Base-by-base conservation (phyloP, 2,797 vertebrate species). In the Odontamblyopus rebecca region DNA sequence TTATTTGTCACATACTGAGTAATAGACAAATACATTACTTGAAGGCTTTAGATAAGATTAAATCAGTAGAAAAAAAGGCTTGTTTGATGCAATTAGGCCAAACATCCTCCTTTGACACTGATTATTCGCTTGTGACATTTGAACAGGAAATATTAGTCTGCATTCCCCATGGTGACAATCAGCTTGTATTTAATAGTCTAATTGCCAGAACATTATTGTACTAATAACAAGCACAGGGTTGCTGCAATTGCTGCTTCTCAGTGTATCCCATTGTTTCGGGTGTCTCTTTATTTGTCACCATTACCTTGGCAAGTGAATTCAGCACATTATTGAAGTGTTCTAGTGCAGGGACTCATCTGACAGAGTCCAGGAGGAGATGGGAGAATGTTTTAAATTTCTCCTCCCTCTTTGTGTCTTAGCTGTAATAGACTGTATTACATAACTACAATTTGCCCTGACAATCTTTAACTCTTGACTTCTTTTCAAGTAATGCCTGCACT, bases 281-380 rank as follows among this genome's bases (percentile, higher is more conserved):
- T 7, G 30, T 3, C 56, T 62, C 23, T 66, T 57, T 26, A 56
- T 23, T 9, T 8, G 0, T 35, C 35, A 60, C 26, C 18, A 27
- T 78, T 63, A 56, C 63, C 61, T 61, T 7, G 32, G 57, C 61
- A 32, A 51, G 32, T 71, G 54, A 62, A 23, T 35, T 16, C 54
- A n/a, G 54, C 50, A 30, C 48, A 19, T 70, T 68, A 75, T 12
- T 64, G 30, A 73, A 44, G 63, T 57, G 15, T 78, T 79, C 38
- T 63, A 81, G 61, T 59, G 35, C 67, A 72, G 76, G 61, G 64
- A 71, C 64, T 75, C 38, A 62, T 79, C 57, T 63, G 23, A 44
- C 41, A 13, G 41, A 44, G 13, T 44, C 41, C 13, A 44, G 41
- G 41, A 44, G 66, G 54, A 30, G 26, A 73, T 23, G 19, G n/a